Evolutionary conservation across 1,140 invertebrate genomes (phyloP).

Genomic region (Colletes gigas): DNA sequence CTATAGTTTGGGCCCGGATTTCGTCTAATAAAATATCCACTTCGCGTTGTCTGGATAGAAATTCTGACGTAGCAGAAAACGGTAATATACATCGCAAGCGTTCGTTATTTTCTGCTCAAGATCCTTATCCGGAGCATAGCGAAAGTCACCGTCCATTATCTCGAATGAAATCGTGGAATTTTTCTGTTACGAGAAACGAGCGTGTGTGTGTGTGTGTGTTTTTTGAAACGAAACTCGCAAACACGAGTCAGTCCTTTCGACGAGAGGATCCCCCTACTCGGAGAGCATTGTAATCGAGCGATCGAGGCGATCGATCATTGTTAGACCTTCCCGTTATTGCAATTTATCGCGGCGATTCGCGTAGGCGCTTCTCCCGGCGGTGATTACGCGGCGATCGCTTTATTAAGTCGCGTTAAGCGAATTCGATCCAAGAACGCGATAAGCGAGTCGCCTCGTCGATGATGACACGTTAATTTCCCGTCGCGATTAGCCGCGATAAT

Average conservation of each 20-base stretch:
- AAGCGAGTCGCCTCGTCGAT: not conserved
- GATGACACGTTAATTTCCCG: constrained; percentile 5
- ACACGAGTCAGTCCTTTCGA: constrained; percentile 6
- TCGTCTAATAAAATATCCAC: too few species aligned
- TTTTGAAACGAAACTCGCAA: too few species aligned
- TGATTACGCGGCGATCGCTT: not conserved
- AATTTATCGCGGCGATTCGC: not conserved
- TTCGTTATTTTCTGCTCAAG: too few species aligned
- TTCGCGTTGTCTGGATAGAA: too few species aligned
- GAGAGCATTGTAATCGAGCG: not conserved
- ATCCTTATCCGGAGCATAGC: too few species aligned
- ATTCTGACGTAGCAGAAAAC: too few species aligned
- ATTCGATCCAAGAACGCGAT: not conserved
- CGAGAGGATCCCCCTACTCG: not conserved
- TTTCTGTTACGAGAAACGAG: too few species aligned
- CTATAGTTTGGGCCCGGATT: too few species aligned
- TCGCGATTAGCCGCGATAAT: not conserved
- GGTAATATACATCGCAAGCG: too few species aligned
- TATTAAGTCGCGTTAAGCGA: not conserved
- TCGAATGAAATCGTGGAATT: too few species aligned
- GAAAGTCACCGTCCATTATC: too few species aligned
- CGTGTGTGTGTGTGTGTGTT: too few species aligned
- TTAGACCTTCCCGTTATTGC: not conserved
- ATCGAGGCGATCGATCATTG: constrained; percentile 25
- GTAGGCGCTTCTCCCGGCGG: constrained; percentile 1